A percentile compares a stretch with the other conserved stretches of the same genome.
phyloP scores from a whole-genome alignment of 2,113 vertebrate genomes.

The Scatophagus argus region DNA sequence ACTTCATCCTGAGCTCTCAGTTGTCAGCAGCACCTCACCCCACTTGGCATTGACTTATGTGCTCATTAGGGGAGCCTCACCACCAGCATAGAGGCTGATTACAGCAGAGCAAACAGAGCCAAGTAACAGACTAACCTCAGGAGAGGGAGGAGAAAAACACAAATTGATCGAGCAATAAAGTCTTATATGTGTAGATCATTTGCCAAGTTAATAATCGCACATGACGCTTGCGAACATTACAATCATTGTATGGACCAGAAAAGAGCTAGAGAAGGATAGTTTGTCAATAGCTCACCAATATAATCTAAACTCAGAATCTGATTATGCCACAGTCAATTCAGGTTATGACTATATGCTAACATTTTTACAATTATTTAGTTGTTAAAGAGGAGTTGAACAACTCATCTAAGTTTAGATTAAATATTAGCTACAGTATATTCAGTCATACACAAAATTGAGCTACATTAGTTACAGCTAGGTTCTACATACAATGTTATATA shows the following conservation, averaged over 20 bases:
- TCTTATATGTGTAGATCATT: background rate
- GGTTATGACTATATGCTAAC: background rate
- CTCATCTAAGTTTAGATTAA: background rate
- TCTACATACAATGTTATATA: too few species aligned
- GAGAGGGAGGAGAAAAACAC: constrained; percentile 11
- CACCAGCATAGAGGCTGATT: constrained; percentile 38
- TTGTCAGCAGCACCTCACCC: constrained; percentile 66
- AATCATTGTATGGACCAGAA: background rate
- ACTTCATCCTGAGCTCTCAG: constrained; percentile 58
- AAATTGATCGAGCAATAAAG: constrained; percentile 28
- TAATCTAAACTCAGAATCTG: too few species aligned
- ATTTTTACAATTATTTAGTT: background rate
- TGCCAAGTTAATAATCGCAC: constrained; percentile 3
- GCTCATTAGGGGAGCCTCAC: constrained; percentile 49
- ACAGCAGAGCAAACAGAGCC: constrained; percentile 37
- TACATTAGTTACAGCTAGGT: background rate
- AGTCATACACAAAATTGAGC: background rate
- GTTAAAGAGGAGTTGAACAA: background rate
- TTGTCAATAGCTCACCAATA: background rate
- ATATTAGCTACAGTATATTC: background rate
- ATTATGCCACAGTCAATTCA: background rate
- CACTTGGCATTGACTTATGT: constrained; percentile 62
- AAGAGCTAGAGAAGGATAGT: background rate
- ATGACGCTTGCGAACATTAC: background rate
- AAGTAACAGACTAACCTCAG: constrained; percentile 31